phyloP scores from a whole-genome alignment of 2,888 invertebrate genomes.

The Ichneumon xanthorius region DNA sequence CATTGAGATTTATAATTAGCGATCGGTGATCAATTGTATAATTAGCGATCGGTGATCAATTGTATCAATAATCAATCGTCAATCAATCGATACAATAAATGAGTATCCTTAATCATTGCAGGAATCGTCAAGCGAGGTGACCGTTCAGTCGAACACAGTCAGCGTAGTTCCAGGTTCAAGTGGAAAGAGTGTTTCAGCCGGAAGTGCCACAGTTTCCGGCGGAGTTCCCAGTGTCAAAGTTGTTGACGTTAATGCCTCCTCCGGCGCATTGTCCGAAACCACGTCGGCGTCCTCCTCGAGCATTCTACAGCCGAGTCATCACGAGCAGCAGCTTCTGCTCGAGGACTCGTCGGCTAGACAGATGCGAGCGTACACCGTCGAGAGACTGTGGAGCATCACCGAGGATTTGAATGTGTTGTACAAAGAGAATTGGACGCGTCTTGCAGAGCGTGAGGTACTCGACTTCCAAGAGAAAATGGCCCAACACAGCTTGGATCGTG shows the following conservation, averaged over 20 bases:
- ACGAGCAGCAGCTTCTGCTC: conserved; percentile 59
- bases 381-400: conserved; percentile 94
- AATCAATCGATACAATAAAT: background rate
- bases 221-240: background rate
- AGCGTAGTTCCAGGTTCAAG: conserved; percentile 10
- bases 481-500: conserved; percentile 70
- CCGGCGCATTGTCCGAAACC: conserved; percentile 81
- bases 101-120: conserved; percentile 45
- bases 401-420: conserved; percentile 95
- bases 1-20: background rate
- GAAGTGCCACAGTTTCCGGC: background rate
- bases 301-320: conserved; percentile 50
- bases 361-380: conserved; percentile 90
- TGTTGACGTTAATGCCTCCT: conserved; percentile 20
- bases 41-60: background rate
- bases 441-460: conserved; percentile 94
- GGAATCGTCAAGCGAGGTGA: conserved; percentile 75
- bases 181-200: conserved; percentile 45
- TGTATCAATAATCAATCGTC: background rate
- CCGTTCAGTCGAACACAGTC: conserved; percentile 49
- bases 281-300: conserved; percentile 83
- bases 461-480: conserved; percentile 90
- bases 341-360: conserved; percentile 85
- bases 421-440: conserved; percentile 95
- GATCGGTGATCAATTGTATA: background rate